phyloP scores from a whole-genome alignment of 2,797 vertebrate genomes.

The Phrynocephalus vlangalii region DNA sequence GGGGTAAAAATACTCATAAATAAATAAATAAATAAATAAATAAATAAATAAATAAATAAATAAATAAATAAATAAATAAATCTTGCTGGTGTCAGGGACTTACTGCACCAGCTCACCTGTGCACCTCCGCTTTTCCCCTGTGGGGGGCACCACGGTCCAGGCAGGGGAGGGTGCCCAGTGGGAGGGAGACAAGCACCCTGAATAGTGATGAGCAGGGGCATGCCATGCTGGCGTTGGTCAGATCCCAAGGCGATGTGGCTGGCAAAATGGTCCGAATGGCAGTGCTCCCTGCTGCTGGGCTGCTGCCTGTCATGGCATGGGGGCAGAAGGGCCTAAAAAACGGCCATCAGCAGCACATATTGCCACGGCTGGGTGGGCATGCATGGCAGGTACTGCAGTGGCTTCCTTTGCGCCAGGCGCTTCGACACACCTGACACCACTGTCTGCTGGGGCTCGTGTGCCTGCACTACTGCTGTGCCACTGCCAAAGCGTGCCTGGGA shows the following conservation, averaged over 20 bases:
- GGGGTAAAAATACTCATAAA: too few relatives aligned
- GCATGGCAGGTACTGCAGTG: slow-evolving; percentile 89
- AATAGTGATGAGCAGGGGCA: neutral
- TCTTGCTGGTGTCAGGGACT: too few relatives aligned
- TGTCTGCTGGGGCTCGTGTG: slow-evolving; percentile 95
- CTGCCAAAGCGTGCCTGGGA: slow-evolving; percentile 89
- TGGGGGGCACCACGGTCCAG: neutral
- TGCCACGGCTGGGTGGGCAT: slow-evolving; percentile 96
- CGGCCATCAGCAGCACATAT: slow-evolving; percentile 79
- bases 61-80: too few relatives aligned
- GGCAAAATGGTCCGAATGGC: slow-evolving; percentile 43
- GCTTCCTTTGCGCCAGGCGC: slow-evolving; percentile 96
- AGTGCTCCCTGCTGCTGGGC: slow-evolving; percentile 57
- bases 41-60: too few relatives aligned
- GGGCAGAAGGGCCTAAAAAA: slow-evolving; percentile 33
- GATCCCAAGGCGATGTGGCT: neutral
- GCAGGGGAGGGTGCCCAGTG: neutral
- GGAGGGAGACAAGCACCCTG: neutral
- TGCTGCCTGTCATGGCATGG: slow-evolving; percentile 65
- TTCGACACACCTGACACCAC: slow-evolving; percentile 92
- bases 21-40: too few relatives aligned
- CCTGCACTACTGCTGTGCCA: slow-evolving; percentile 95
- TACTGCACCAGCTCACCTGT: too few relatives aligned
- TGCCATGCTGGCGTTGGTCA: neutral
- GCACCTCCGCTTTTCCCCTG: too few relatives aligned